These are phyloP conservation scores for Thaumatotibia leucotreta DNA, from an alignment of 1,140 invertebrate species.

Conservation along the genomic window DNA sequence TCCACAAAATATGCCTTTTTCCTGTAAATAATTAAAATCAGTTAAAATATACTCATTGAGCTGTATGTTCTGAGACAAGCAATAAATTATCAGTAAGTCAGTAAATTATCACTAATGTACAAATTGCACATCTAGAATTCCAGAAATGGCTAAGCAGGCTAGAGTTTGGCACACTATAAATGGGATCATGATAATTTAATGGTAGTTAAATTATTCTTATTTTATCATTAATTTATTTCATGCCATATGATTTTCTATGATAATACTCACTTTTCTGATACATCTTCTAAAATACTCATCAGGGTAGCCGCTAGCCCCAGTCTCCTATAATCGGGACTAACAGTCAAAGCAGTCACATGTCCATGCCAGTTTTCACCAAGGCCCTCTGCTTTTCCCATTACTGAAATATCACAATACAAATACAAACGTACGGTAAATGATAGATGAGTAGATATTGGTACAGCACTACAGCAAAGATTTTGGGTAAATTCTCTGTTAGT, in stretches of 20 bases:
- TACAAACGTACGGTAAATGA: constrained; percentile 4
- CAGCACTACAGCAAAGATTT: too few relatives aligned
- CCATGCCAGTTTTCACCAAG: constrained; percentile 98
- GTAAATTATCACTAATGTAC: too few relatives aligned
- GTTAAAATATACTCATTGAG: background rate
- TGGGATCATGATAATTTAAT: too few relatives aligned
- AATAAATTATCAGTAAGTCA: too few relatives aligned
- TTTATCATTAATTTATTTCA: too few relatives aligned
- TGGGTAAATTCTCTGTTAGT: too few relatives aligned
- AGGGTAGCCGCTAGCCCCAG: constrained; percentile 94
- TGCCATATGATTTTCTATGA: too few relatives aligned
- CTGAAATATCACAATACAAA: constrained; percentile 77
- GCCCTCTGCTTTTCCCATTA: constrained; percentile 99
- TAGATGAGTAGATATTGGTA: background rate
- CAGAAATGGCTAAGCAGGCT: too few relatives aligned
- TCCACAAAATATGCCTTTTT: constrained; percentile 99
- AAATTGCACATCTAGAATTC: too few relatives aligned
- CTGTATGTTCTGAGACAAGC: too few relatives aligned
- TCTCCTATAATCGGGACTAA: constrained; percentile 95
- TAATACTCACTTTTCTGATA: constrained; percentile 91
- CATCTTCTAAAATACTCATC: constrained; percentile 97
- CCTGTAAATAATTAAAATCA: constrained; percentile 77
- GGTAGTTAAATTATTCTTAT: too few relatives aligned
- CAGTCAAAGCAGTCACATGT: constrained; percentile 98
- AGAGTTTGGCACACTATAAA: too few relatives aligned